Evolutionary conservation across 2,113 vertebrate species (phyloP), one percentile per base, ranked within the genome.

Genomic region (Drymodes brunneopygia): DNA sequence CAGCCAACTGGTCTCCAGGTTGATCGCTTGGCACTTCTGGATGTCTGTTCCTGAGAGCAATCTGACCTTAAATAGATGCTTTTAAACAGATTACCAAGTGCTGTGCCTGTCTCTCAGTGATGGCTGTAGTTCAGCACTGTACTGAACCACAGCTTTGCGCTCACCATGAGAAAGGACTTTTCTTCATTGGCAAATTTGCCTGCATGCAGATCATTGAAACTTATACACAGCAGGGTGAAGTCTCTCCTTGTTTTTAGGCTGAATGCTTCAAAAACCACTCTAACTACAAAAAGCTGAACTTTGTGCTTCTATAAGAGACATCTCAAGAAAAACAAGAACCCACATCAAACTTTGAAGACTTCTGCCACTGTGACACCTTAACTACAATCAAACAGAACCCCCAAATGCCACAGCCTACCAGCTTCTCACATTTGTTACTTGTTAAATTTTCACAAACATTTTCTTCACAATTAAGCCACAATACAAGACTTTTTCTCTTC

Each of bases 11-110:
- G 8, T 61, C 54, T 70, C 40, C 64, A 82, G 18, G 12, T 0
- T 40, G 64, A 69, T 56, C 0, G 0, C 0, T 1, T 3, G 3
- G 18, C 12, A 11, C 47, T 36, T 33, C 51, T 54, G 40, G 11
- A 44, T 1, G 3, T 53, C 44, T 36, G 36, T 22, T 85, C 17
- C 74, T 67, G 38, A 35, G 48, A 75, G 40, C 14, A 42, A 33
- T 38, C 42, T 88, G 23, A 72, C 57, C 15, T 11, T 9, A 85
- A 89, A 74, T 0, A 51, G 12, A 16, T 38, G 24, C 7, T 88
- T 92, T 88, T 33, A 67, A 75, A 90, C 13, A 67, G 65, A 62
- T 35, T 33, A n/a, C 19, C 44, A 71, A 64, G 22, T 42, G 12
- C 40, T 38, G 8, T 42, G 53, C 33, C 51, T 4, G 1, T 36